Evolutionary conservation across 1,140 invertebrate genomes (phyloP).

Genomic region (Bombus terrestris): DNA sequence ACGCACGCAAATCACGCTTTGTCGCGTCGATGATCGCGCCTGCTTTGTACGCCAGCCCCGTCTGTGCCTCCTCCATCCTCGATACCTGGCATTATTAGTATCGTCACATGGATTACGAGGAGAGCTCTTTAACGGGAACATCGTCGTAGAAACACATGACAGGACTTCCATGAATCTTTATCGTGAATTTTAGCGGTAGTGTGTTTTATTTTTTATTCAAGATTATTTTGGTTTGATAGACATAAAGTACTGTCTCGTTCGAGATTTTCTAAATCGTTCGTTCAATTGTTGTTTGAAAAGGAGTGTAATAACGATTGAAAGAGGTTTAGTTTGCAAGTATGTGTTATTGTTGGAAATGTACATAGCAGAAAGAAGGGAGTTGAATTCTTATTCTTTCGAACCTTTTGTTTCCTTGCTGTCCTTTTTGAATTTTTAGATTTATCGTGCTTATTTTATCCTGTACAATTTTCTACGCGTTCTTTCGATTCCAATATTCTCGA

Average conservation of each 20-base stretch:
- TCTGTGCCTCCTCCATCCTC: neutral
- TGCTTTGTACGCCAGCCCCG: constrained; percentile 16
- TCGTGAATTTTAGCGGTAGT: neutral
- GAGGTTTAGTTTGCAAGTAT: no score
- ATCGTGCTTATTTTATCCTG: neutral
- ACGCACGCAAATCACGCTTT: constrained; percentile 48
- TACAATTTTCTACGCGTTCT: neutral
- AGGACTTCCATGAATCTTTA: neutral
- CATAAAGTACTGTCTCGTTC: neutral
- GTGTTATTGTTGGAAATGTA: no score
- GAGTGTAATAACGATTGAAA: neutral
- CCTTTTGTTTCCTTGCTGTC: no score
- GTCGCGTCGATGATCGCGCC: constrained; percentile 37
- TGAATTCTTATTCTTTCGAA: no score
- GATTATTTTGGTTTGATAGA: neutral
- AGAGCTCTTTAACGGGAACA: neutral
- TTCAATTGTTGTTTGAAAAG: neutral
- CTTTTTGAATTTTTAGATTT: neutral
- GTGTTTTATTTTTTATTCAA: neutral
- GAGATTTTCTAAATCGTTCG: neutral
- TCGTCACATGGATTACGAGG: neutral
- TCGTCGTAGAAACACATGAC: neutral
- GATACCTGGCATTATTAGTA: constrained; percentile 29
- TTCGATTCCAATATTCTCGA: neutral
- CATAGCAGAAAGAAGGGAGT: no score